Evolutionary conservation across 2,888 invertebrate genomes (phyloP).

Genomic region (Tetranychus piercei): DNA sequence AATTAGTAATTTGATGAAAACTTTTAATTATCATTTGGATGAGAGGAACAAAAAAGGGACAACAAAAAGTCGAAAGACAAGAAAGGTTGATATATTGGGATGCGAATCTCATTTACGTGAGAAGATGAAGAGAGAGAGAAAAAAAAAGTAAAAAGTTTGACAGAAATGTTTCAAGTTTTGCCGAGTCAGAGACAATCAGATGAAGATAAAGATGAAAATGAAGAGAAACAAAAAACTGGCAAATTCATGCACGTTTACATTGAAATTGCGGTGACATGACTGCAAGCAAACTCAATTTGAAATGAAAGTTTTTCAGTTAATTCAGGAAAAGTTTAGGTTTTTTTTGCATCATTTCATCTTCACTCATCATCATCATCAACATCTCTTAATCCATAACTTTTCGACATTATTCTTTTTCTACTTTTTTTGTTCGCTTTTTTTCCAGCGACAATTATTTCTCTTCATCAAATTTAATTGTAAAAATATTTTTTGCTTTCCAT

Average conservation of each 20-base stretch:
- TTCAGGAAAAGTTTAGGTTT: not conserved
- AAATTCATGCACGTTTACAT: not conserved
- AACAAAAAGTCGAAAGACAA: not conserved
- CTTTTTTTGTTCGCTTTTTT: not conserved
- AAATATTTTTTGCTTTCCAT: not conserved
- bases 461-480: not conserved
- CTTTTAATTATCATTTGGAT: slow-evolving; percentile 4
- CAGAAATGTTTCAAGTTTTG: not conserved
- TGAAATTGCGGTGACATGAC: not conserved
- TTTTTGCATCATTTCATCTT: not conserved
- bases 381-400: not conserved
- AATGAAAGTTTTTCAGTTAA: not conserved
- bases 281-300: not conserved
- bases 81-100: not conserved
- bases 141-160: not conserved
- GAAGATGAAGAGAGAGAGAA: not conserved
- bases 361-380: not conserved
- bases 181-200: not conserved
- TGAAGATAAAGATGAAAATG: not conserved
- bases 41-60: not conserved
- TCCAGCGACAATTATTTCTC: not conserved
- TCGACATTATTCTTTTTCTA: not conserved
- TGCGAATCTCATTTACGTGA: not conserved
- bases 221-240: not conserved
- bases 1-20: slow-evolving; percentile 10